Conservation (phyloP, 2,797 vertebrate genomes). For the Dryobates pubescens region DNA sequence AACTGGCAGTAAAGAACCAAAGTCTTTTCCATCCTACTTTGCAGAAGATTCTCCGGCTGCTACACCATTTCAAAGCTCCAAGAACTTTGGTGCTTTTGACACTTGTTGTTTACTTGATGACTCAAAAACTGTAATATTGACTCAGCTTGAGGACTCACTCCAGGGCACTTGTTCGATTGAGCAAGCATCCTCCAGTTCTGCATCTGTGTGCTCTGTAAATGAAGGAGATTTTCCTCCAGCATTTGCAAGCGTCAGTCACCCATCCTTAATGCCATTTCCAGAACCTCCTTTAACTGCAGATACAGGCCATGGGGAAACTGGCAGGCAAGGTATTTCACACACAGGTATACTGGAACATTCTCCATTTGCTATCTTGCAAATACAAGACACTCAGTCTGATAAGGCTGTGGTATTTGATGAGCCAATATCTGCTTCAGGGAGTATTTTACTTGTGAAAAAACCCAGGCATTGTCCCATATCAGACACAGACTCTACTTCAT, state of each 20-base stretch:
- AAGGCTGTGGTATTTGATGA: conserved; percentile 56
- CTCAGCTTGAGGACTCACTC: not conserved
- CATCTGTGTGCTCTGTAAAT: not conserved
- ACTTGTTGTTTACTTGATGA: not conserved
- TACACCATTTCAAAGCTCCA: conserved; percentile 35
- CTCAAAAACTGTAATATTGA: not conserved
- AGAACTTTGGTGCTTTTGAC: not conserved
- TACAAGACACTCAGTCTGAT: conserved; percentile 66
- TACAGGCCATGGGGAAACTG: not conserved
- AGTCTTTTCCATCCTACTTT: not conserved
- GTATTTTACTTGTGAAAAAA: conserved; percentile 61
- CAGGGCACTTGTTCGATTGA: not conserved
- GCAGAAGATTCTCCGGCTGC: not conserved
- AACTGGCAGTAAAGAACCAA: not conserved
- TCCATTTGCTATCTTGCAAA: conserved; percentile 21
- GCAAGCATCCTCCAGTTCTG: not conserved
- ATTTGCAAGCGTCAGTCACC: not conserved
- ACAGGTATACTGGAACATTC: not conserved
- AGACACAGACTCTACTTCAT: not conserved
- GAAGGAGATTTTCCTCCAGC: not conserved
- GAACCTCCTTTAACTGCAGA: not conserved
- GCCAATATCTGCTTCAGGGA: conserved; percentile 20
- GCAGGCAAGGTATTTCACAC: not conserved
- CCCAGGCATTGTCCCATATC: conserved; percentile 52
- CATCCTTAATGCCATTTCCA: not conserved